phyloP scores from a whole-genome alignment of 2,113 vertebrate species.

The Mirza zaza region DNA sequence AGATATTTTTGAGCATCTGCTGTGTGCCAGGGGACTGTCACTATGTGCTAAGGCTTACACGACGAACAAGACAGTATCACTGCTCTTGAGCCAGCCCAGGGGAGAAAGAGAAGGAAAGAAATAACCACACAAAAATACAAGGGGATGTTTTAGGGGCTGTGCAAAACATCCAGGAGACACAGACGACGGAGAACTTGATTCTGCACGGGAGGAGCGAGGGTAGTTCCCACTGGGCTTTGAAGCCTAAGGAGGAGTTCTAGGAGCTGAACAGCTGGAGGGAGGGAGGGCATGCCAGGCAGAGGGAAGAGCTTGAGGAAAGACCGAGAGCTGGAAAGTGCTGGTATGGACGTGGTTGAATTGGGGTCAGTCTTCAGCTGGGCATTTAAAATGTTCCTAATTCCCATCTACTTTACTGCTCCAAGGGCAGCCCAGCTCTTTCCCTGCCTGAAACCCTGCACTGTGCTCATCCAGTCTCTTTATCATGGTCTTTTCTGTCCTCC shows the following conservation, averaged over 20 bases:
- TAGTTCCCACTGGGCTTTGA: constrained; percentile 6
- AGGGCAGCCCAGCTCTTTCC: neutral
- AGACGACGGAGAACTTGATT: neutral
- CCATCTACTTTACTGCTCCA: neutral
- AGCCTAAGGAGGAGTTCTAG: neutral
- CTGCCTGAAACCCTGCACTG: neutral
- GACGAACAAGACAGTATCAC: neutral
- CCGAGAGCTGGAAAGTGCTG: neutral
- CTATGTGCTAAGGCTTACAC: neutral
- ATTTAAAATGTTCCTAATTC: neutral
- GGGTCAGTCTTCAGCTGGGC: neutral
- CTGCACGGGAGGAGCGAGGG: neutral
- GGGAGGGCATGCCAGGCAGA: neutral
- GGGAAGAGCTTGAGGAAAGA: neutral
- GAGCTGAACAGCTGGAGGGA: neutral
- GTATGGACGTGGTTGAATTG: neutral
- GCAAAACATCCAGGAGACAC: neutral
- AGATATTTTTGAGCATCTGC: constrained; percentile 3
- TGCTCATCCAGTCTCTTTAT: neutral
- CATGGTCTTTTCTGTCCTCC: neutral
- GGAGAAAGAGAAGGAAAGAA: constrained; percentile 21
- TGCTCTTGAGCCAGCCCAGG: neutral
- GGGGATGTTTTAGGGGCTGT: neutral
- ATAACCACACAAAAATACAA: neutral
- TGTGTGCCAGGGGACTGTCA: neutral